These are phyloP conservation scores for Coryphaenoides rupestris DNA, from an alignment of 2,113 vertebrate species.

Conservation along the genomic window DNA sequence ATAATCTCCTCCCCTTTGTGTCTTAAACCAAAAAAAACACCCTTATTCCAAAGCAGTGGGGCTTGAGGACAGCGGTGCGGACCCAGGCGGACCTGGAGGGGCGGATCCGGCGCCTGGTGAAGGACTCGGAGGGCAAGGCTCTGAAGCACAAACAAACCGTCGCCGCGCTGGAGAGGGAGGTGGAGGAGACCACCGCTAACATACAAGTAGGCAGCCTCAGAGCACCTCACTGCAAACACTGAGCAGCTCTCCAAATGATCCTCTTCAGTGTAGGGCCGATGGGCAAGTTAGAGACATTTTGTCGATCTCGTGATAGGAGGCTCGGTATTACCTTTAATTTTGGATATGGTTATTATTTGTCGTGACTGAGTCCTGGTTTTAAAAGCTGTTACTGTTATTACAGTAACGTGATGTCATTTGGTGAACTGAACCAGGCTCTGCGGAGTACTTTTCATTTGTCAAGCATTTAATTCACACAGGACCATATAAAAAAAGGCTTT, in stretches of 20 bases:
- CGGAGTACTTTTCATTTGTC: too few species aligned
- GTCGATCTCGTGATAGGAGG: too few species aligned
- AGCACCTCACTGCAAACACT: not conserved
- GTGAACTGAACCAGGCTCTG: too few species aligned
- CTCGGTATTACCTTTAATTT: too few species aligned
- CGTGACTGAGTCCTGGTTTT: too few species aligned
- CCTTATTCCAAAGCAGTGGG: slow-evolving; percentile 71
- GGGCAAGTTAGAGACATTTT: too few species aligned
- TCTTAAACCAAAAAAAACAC: not conserved
- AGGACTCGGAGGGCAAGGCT: slow-evolving; percentile 45
- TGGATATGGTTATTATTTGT: too few species aligned
- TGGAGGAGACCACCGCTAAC: slow-evolving; percentile 57
- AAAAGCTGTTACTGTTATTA: too few species aligned
- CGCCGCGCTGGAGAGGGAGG: slow-evolving; percentile 57
- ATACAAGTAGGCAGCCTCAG: slow-evolving; percentile 68
- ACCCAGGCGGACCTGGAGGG: slow-evolving; percentile 57
- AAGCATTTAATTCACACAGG: too few species aligned
- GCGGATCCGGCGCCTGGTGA: slow-evolving; percentile 64
- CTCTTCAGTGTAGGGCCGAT: not conserved
- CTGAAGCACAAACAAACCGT: slow-evolving; percentile 52
- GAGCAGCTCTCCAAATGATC: not conserved
- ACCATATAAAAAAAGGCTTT: too few species aligned
- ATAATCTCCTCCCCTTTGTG: not conserved
- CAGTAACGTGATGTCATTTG: too few species aligned
- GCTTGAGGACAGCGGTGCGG: slow-evolving; percentile 76